Percentiles rank a stretch among this genome's conserved stretches.
phyloP scores from a whole-genome alignment of 2,888 invertebrate genomes.

The Aelia acuminata region DNA sequence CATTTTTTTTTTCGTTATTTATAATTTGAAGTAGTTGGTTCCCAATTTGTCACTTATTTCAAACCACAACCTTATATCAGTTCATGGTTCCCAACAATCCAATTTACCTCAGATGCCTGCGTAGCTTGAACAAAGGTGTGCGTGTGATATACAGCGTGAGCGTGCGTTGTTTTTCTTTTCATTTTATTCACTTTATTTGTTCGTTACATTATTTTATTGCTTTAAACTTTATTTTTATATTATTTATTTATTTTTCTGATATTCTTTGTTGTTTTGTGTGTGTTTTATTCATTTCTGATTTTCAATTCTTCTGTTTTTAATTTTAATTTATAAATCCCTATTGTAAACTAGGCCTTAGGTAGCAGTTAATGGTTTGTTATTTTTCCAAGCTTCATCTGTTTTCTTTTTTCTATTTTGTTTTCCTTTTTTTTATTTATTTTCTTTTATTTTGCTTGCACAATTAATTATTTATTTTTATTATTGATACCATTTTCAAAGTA shows the following conservation, averaged over 20 bases:
- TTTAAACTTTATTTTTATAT: slow-evolving; percentile 45
- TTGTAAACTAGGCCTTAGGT: slow-evolving; percentile 35
- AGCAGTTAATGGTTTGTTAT: slow-evolving; percentile 16
- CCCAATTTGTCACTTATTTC: slow-evolving; percentile 45
- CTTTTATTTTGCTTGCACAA: slow-evolving; percentile 36
- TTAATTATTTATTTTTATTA: slow-evolving; percentile 42
- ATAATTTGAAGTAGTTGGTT: slow-evolving; percentile 54
- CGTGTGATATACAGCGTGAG: slow-evolving; percentile 49
- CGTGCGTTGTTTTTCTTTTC: slow-evolving; percentile 36
- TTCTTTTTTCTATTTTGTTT: background rate
- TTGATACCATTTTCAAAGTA: slow-evolving; percentile 9
- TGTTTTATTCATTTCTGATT: slow-evolving; percentile 33
- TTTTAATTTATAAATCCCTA: slow-evolving; percentile 33
- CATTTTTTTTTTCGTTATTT: slow-evolving; percentile 33
- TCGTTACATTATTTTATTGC: slow-evolving; percentile 50
- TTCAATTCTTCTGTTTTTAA: background rate
- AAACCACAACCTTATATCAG: background rate
- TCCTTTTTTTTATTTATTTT: slow-evolving; percentile 28
- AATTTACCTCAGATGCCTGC: slow-evolving; percentile 51
- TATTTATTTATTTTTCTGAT: background rate
- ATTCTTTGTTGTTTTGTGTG: slow-evolving; percentile 10
- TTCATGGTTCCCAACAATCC: background rate
- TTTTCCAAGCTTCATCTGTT: slow-evolving; percentile 15
- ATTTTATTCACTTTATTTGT: slow-evolving; percentile 46
- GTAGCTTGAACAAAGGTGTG: slow-evolving; percentile 53